Evolutionary conservation across 2,797 vertebrate species (phyloP), one percentile per base, ranked within the genome.

Genomic region (Salmo trutta): DNA sequence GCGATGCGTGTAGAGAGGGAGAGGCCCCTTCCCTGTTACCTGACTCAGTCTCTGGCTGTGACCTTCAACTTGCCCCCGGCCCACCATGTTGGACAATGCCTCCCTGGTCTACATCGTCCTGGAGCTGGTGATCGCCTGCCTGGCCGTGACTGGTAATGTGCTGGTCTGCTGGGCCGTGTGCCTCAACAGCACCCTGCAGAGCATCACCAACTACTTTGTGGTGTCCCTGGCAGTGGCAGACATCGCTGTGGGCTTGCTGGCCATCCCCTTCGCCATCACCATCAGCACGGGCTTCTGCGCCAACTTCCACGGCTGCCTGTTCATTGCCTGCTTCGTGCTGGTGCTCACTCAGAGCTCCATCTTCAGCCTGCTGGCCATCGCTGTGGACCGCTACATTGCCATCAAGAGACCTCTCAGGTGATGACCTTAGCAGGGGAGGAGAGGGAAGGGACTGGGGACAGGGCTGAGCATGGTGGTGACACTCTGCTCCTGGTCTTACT

Each of bases 301-400:
- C 2, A 88, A 95, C 82, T 99, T 98, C 93, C 94, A 96, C 0
- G 95, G 96, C 88, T 99, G 98, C 90, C 96, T 99, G 64, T 99
- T 99, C 93, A 96, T 99, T 1, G 97, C 96, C 82, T 99, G 98
- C 94, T 99, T 99, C 0, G 95, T 99, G 70, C 94, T 99, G 82
- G 96, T 99, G 80, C 93, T 99, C 89, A 99, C 98, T 0, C 98
- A 99, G 93, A 98, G 96, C 84, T 99, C 98, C 24, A 99, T 99
- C 93, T 99, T 99, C 93, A 99, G 97, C 87, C 95, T 99, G 76
- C 93, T 99, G 21, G 98, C 98, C n/a, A 98, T 99, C 0, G 98
- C 98, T 70, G 92, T 98, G 2, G 98, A 99, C 90, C 96, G 98
- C 29, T 97, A 99, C 90, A 95, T 99, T 0, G 97, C 97, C 2